Conservation (phyloP, 1,140 invertebrate genomes). For the Gonatopus flavifemur region DNA sequence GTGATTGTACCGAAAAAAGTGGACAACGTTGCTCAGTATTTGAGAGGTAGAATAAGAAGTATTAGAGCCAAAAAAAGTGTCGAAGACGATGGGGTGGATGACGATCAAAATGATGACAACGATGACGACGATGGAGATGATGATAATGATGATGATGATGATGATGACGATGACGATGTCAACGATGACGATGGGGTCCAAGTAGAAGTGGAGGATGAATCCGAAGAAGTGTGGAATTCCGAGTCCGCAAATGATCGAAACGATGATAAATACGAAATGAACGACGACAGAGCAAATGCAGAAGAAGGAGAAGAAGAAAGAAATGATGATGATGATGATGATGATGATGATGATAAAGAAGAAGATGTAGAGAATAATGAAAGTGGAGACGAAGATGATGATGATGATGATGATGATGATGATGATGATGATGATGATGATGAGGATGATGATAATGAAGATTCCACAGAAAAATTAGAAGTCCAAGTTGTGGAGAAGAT, state of each 20-base stretch:
- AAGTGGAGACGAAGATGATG: conserved; percentile 14
- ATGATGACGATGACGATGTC: conserved; percentile 9
- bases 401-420: conserved; percentile 12
- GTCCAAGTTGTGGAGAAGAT: neutral
- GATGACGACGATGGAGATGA: conserved; percentile 5
- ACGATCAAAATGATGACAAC: conserved; percentile 10
- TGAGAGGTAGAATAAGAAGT: neutral
- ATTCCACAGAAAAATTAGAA: neutral
- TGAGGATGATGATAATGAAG: neutral
- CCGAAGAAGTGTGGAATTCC: neutral
- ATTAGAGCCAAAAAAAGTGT: neutral
- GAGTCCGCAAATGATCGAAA: conserved; percentile 14
- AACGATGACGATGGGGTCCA: conserved; percentile 12
- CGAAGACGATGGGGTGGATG: conserved; percentile 1
- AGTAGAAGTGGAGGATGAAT: conserved; percentile 7
- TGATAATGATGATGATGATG: conserved; percentile 7
- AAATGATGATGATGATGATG: conserved; percentile 1
- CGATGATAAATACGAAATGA: conserved; percentile 9
- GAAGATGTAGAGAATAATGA: conserved; percentile 14
- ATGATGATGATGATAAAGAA: conserved; percentile 3
- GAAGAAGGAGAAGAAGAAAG: conserved; percentile 16
- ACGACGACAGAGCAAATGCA: conserved; percentile 8
- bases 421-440: conserved; percentile 2
- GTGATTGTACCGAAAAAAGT: neutral
- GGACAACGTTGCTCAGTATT: neutral